Conservation (phyloP, 2,113 vertebrate genomes). For the Callionymus lyra region DNA sequence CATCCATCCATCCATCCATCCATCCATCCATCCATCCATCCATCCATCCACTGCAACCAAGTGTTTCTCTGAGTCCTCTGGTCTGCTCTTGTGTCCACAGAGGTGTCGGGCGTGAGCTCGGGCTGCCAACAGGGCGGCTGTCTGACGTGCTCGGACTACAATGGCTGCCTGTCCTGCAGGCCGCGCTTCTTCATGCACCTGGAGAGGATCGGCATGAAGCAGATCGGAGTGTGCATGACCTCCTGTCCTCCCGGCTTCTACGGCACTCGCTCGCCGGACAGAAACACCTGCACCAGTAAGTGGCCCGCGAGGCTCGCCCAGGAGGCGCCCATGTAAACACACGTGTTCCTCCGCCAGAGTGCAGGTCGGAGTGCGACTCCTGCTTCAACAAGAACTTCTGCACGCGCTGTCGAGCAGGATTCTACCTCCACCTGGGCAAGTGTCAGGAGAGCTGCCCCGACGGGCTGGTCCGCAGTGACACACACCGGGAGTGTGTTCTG, state of each 20-base stretch:
- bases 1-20: too few species aligned
- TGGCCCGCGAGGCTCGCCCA: too few species aligned
- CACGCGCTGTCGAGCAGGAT: constrained; percentile 90
- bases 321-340: constrained; percentile 30
- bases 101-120: constrained; percentile 81
- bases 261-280: constrained; percentile 88
- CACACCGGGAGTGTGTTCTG: constrained; percentile 82
- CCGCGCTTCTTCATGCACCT: constrained; percentile 95
- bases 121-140: constrained; percentile 93
- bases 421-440: constrained; percentile 91
- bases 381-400: constrained; percentile 99
- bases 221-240: constrained; percentile 91
- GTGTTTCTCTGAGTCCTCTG: too few species aligned
- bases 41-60: too few species aligned
- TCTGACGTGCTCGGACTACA: constrained; percentile 94
- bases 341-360: constrained; percentile 78
- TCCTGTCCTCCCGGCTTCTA: constrained; percentile 93
- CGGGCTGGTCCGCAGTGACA: constrained; percentile 79
- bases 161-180: constrained; percentile 95
- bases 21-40: too few species aligned
- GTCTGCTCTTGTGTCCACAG: constrained; percentile 48
- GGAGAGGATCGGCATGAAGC: constrained; percentile 96
- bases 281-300: constrained; percentile 98
- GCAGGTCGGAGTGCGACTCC: constrained; percentile 94
- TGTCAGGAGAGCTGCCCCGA: constrained; percentile 93